These are phyloP conservation scores for Epinotia bilunana DNA, from an alignment of 2,888 invertebrate genomes.

Conservation along the genomic window DNA sequence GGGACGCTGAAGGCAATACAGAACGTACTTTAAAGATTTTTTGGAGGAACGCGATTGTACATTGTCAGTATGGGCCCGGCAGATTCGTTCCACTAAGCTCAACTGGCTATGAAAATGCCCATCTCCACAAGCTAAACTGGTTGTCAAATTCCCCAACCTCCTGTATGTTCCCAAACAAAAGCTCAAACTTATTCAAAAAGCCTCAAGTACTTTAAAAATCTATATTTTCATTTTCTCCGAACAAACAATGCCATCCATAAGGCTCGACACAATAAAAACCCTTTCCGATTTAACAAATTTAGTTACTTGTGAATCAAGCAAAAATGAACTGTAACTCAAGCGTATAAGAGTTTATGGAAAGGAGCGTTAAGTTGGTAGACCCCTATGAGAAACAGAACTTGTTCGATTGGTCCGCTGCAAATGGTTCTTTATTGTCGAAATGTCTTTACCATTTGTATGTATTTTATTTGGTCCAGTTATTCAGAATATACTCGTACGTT, in stretches of 20 bases:
- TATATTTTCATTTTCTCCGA: slow-evolving; percentile 10
- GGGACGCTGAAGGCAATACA: too few relatives aligned
- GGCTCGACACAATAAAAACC: slow-evolving; percentile 16
- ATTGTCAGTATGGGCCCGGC: too few relatives aligned
- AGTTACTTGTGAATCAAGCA: background rate
- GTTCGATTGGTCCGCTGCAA: slow-evolving; percentile 11
- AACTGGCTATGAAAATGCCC: too few relatives aligned
- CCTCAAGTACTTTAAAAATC: slow-evolving; percentile 3
- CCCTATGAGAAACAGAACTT: background rate
- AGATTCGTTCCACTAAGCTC: too few relatives aligned
- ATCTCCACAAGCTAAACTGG: too few relatives aligned
- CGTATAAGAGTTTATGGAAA: background rate
- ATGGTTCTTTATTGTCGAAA: slow-evolving; percentile 17
- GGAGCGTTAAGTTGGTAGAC: background rate
- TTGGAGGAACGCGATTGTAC: too few relatives aligned
- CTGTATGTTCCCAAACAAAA: too few relatives aligned
- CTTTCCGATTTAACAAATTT: slow-evolving; percentile 1
- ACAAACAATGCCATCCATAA: slow-evolving; percentile 22
- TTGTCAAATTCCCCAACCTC: too few relatives aligned
- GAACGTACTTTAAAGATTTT: too few relatives aligned
- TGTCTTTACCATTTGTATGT: background rate
- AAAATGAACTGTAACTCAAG: background rate
- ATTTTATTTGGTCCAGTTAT: slow-evolving; percentile 4
- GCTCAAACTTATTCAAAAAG: too few relatives aligned
- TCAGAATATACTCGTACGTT: background rate